phyloP scores from a whole-genome alignment of 2,888 invertebrate genomes.

The Helicoverpa assulta region DNA sequence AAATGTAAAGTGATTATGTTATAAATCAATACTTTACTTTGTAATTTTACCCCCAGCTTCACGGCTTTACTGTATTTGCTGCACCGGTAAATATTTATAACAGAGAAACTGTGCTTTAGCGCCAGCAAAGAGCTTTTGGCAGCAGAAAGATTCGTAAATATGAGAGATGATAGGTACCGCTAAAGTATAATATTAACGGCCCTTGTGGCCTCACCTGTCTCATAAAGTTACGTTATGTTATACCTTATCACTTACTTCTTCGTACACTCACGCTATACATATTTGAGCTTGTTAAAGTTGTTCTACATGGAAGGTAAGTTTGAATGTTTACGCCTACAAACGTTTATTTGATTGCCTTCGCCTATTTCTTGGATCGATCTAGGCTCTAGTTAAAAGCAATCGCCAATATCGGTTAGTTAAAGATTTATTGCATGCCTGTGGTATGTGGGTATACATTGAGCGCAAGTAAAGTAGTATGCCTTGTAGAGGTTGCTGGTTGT shows the following conservation, averaged over 20 bases:
- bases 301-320: slow-evolving; percentile 18
- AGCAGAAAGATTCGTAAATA: slow-evolving; percentile 49
- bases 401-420: background rate
- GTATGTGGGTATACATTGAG: background rate
- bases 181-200: slow-evolving; percentile 51
- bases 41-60: slow-evolving; percentile 21
- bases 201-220: slow-evolving; percentile 35
- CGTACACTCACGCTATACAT: slow-evolving; percentile 47
- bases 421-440: slow-evolving; percentile 5
- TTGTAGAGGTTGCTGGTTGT: slow-evolving; percentile 4
- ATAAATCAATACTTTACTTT: slow-evolving; percentile 15
- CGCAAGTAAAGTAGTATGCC: background rate
- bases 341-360: slow-evolving; percentile 20
- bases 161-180: slow-evolving; percentile 34
- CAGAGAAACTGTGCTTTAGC: slow-evolving; percentile 22
- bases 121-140: slow-evolving; percentile 28
- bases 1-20: slow-evolving; percentile 3
- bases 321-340: slow-evolving; percentile 15
- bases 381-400: slow-evolving; percentile 3
- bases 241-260: slow-evolving; percentile 40
- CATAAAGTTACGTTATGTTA: slow-evolving; percentile 34
- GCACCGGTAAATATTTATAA: slow-evolving; percentile 39
- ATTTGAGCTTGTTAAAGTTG: slow-evolving; percentile 24
- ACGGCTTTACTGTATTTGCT: slow-evolving; percentile 29
- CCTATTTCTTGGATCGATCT: background rate